Evolutionary conservation across 2,113 vertebrate genomes (phyloP), one percentile per base, ranked within the genome.

Genomic region (Boleophthalmus pectinirostris): DNA sequence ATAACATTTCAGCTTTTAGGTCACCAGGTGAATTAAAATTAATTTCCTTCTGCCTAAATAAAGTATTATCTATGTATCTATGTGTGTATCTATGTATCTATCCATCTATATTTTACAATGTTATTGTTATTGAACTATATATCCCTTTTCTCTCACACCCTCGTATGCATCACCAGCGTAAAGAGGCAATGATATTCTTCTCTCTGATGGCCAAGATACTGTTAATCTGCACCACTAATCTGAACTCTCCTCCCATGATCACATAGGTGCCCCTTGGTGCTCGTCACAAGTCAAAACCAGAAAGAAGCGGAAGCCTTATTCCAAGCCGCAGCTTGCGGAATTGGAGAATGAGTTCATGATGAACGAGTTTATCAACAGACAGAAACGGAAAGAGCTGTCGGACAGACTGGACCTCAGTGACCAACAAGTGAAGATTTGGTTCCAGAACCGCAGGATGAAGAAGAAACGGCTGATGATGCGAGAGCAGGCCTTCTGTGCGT

Each of bases 221-320:
- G 45, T 60, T 75, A 45, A 81, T 81, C 72, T 46, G 13, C 79
- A 72, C 57, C 74, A 33, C 79, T 71, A 80, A 87, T 58, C 56
- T 6, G 69, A 58, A 69, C 79, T 70, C 25, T 58, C 63, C 47
- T 82, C 69, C 77, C n/a, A 71, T 74, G 46, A 67, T 12, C 58
- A 66, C 93, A 43, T 64, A 98, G 96, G 95, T 91, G 91, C 94
- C 77, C 90, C 95, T 24, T 97, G 97, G 97, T 94, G 95, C 84
- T 94, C 95, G 15, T 92, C 94, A 71, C 96, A 94, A 70, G 93
- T 93, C 89, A 95, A 92, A 84, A 91, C 93, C 66, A 94, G 95
- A 84, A 98, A 96, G 92, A 98, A 98, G 92, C 94, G 96, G 85
- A 97, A 97, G 87, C 97, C 96, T 21, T 97, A 98, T 90, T 94